These are phyloP conservation scores for Chrysomela aeneicollis DNA, from an alignment of 2,888 invertebrate genomes.

Conservation along the genomic window DNA sequence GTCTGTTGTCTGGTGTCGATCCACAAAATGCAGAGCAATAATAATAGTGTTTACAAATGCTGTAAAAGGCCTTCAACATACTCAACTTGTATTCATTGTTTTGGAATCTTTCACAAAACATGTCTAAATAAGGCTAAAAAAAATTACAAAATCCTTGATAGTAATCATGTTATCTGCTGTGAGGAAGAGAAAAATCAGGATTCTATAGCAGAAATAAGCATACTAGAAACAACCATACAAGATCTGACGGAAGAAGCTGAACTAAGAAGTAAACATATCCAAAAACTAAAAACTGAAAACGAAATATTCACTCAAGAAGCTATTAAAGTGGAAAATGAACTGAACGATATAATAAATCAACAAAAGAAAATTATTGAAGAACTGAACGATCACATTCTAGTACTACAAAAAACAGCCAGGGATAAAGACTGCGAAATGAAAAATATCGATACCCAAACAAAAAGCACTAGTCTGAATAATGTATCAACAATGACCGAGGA, in stretches of 20 bases:
- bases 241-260: slow-evolving; percentile 11
- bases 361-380: slow-evolving; percentile 14
- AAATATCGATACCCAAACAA: slow-evolving; percentile 4
- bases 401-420: background rate
- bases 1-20: too few relatives aligned
- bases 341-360: background rate
- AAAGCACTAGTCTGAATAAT: background rate
- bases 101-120: background rate
- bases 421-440: slow-evolving; percentile 6
- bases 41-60: background rate
- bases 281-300: background rate
- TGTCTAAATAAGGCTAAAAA: background rate
- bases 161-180: slow-evolving; percentile 9
- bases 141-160: background rate
- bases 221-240: slow-evolving; percentile 9
- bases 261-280: slow-evolving; percentile 14
- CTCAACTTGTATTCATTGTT: background rate
- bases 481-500: background rate
- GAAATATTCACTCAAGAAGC: slow-evolving; percentile 17
- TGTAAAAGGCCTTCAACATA: background rate
- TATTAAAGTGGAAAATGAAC: slow-evolving; percentile 1
- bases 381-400: background rate
- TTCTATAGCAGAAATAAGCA: slow-evolving; percentile 6
- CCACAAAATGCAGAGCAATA: background rate
- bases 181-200: background rate